Conservation (phyloP, 2,888 invertebrate genomes). For the Auanema sp. region DNA sequence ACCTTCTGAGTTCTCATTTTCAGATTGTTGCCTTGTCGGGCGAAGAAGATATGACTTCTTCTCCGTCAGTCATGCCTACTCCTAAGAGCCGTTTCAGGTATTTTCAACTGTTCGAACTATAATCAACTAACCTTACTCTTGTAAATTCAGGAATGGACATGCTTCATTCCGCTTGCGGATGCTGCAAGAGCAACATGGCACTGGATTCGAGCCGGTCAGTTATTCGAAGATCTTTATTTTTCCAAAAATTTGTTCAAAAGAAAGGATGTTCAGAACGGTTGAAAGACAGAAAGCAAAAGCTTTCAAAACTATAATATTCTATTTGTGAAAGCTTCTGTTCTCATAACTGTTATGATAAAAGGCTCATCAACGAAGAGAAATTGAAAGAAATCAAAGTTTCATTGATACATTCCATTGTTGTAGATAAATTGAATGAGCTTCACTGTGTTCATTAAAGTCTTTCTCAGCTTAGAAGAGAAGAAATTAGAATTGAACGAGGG, state of each 20-base stretch:
- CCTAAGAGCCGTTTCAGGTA: slow-evolving; percentile 32
- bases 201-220: slow-evolving; percentile 42
- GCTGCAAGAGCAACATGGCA: slow-evolving; percentile 58
- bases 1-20: slow-evolving; percentile 9
- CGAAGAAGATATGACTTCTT: slow-evolving; percentile 46
- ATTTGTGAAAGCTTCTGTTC: too few species aligned
- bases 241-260: background rate
- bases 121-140: background rate
- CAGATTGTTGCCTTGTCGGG: slow-evolving; percentile 46
- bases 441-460: too few species aligned
- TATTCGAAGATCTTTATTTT: background rate
- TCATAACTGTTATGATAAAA: too few species aligned
- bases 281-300: background rate
- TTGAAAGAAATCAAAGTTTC: too few species aligned
- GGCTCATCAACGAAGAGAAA: too few species aligned
- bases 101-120: background rate
- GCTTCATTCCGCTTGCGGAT: slow-evolving; percentile 55
- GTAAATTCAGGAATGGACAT: slow-evolving; percentile 46
- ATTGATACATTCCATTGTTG: too few species aligned
- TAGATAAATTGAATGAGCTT: too few species aligned
- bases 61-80: slow-evolving; percentile 35
- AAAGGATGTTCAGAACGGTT: background rate
- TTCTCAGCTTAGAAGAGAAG: too few species aligned
- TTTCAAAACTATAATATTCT: too few species aligned
- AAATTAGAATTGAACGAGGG: too few species aligned